phyloP scores from a whole-genome alignment of 2,888 invertebrate genomes.

The Xylota sylvarum region DNA sequence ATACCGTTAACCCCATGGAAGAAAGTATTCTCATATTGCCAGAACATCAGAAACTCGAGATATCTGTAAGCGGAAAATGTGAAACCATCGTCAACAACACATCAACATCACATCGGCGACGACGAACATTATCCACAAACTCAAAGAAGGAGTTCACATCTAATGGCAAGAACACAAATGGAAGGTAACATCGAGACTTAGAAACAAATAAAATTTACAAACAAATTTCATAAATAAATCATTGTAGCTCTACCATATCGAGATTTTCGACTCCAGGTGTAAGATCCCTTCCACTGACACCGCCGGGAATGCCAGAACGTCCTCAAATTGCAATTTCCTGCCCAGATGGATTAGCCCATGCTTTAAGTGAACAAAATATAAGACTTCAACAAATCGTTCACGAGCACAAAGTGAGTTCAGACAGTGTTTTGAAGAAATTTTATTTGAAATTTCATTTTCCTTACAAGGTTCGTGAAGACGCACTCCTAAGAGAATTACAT shows the following conservation, averaged over 20 bases:
- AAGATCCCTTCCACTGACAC: conserved; percentile 86
- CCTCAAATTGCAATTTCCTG: conserved; percentile 83
- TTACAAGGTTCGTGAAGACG: conserved; percentile 90
- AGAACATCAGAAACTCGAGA: conserved; percentile 82
- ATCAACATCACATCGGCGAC: conserved; percentile 79
- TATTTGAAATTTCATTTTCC: conserved; percentile 57
- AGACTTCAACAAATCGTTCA: conserved; percentile 93
- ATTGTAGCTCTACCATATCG: conserved; percentile 80
- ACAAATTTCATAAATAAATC: neutral
- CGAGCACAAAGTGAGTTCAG: conserved; percentile 89
- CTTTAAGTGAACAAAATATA: conserved; percentile 85
- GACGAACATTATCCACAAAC: conserved; percentile 82
- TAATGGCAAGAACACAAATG: conserved; percentile 80
- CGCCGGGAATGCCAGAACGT: conserved; percentile 85
- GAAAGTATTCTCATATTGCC: conserved; percentile 82
- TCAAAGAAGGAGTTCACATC: conserved; percentile 80
- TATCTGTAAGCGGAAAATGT: conserved; percentile 81
- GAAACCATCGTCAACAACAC: conserved; percentile 79
- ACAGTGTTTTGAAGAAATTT: neutral
- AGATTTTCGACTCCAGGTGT: conserved; percentile 82
- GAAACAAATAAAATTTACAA: neutral
- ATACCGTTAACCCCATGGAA: conserved; percentile 79
- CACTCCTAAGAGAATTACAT: conserved; percentile 91
- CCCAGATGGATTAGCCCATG: conserved; percentile 84
- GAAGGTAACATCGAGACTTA: conserved; percentile 78